Evolutionary conservation across 1,140 invertebrate species (phyloP), one percentile per base, ranked within the genome.

Genomic region (Lethocerus indicus): DNA sequence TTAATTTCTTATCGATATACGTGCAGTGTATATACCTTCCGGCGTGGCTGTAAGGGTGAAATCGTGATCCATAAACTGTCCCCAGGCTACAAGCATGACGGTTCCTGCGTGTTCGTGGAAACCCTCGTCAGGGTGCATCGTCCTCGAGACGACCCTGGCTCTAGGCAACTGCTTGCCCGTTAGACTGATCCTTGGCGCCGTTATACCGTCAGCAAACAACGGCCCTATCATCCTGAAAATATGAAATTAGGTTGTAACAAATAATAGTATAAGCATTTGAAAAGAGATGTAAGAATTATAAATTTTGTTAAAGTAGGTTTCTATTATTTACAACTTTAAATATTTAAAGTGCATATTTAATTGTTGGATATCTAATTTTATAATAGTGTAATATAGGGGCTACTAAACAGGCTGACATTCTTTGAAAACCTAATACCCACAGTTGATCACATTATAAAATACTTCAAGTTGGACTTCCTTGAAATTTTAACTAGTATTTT

Each of bases 61-160:
- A 62, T 93, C 89, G 67, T 93, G 89, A 64, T 92, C 89, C 75
- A 92, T 87, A 64, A 92, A 90, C 67, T 93, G 89, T 57, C 87
- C 88, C 87, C 87, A 91, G 45, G 87, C 86, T 51, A 92, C 88
- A 36, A 91, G 75, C 80, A 92, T 87, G 52, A 90, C 84, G 13
- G 87, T 91, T 39, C 87, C 85, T n/a, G 87, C 87, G 61, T 92
- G 87, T 64, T 92, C 87, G 59, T 92, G 87, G 68, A 78, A 88
- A 24, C 86, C 87, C 54, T 90, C 84, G 58, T 92, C 88, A 4
- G 86, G 82, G 64, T 93, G 88, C 72, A 92, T 84, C 3, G 84
- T 87, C 16, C 85, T 72, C 1, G 87, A 91, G 2, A 93, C 85
- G 20, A 89, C 71, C 39, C 89, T 71, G 0, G 87, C 80, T 37